Evolutionary conservation across 2,113 vertebrate genomes (phyloP), one percentile per base, ranked within the genome.

Genomic region (Argyrosomus japonicus): DNA sequence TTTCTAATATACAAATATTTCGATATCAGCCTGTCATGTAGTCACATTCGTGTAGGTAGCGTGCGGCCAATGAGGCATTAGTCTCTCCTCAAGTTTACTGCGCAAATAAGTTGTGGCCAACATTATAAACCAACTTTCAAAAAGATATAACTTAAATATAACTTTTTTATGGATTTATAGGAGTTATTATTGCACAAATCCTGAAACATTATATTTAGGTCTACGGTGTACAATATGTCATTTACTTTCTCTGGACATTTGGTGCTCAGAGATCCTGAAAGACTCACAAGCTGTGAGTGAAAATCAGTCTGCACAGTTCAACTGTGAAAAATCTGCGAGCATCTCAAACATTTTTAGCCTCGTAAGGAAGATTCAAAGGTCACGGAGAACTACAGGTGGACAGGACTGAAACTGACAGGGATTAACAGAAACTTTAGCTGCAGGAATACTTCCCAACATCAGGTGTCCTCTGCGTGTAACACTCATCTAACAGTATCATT

Each of bases 401-500:
- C 12, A n/a, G 47, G 43, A 23, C 63, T 23, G 18, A 68, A 36
- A 48, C 23, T 14, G 25, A 5, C 21, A 27, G 40, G 25, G 27
- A 40, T 48, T 36, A 48, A 73, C 45, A 47, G 36, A 62, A 53
- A 29, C 29, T 61, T 67, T 5, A 81, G 50, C 51, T 47, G 23
- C 14, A 57, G 29, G 48, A 29, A 58, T 32, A 74, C 32, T 45
- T 53, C 51, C 43, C 23, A 29, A 77, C 51, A 51, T 73, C 70
- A 67, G 47, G 14, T 21, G 21, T 56, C 54, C 13, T 47, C 61
- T 21, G 67, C 10, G 17, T 70, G 10, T 47, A 43, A 72, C 29
- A 73, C 40, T 74, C 14, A 70, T 73, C 21, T 71, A 63, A 69
- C 65, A 79, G 65, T 4, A 73, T 67, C 62, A 47, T 45, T 70